These are phyloP conservation scores for Dolichallabes microphthalmus DNA, from an alignment of 2,113 vertebrate species.

Conservation along the genomic window DNA sequence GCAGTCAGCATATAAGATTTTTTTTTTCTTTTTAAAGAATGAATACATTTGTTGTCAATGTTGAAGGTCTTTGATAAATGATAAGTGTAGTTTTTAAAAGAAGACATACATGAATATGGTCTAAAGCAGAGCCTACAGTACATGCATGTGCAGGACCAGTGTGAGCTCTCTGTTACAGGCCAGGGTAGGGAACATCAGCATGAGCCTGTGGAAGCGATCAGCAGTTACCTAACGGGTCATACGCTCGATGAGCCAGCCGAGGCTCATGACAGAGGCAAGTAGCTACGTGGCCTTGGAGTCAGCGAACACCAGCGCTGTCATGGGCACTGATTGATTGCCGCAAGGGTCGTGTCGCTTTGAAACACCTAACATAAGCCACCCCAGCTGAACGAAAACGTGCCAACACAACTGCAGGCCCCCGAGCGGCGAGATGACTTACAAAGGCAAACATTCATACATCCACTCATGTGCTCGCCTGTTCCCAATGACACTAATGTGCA, in stretches of 20 bases:
- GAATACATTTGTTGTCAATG: neutral
- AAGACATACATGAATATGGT: neutral
- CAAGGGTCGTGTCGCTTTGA: conserved; percentile 59
- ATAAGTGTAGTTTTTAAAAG: neutral
- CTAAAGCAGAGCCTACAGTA: conserved; percentile 23
- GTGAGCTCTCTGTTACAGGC: neutral
- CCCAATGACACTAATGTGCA: conserved; percentile 25
- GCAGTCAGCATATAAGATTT: neutral
- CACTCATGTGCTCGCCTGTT: conserved; percentile 41
- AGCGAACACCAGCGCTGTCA: conserved; percentile 62
- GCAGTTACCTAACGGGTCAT: conserved; percentile 33
- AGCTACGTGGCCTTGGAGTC: conserved; percentile 66
- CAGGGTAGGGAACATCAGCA: neutral
- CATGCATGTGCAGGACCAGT: neutral
- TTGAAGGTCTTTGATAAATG: neutral
- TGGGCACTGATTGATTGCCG: conserved; percentile 62
- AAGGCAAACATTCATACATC: conserved; percentile 35
- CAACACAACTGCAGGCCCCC: conserved; percentile 52
- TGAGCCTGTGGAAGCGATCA: conserved; percentile 1
- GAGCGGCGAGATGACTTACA: conserved; percentile 36
- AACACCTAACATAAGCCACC: conserved; percentile 52
- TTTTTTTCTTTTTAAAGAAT: conserved; percentile 28
- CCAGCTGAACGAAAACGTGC: conserved; percentile 60
- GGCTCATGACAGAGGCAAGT: conserved; percentile 62
- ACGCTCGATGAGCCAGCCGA: conserved; percentile 55